Conservation (phyloP, 2,113 vertebrate species). For the Passer montanus region DNA sequence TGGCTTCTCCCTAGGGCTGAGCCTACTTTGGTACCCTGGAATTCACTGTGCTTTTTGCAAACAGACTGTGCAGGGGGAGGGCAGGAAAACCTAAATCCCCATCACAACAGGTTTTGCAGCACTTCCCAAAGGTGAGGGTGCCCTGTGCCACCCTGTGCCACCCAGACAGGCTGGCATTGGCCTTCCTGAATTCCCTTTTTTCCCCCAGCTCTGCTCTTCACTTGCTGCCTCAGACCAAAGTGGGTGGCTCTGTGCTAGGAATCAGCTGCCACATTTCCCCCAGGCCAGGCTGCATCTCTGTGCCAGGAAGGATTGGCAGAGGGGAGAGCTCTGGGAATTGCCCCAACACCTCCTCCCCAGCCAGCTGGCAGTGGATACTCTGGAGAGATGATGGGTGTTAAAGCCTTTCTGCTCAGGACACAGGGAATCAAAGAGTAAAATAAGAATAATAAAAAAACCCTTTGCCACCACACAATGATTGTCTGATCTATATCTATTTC, state of each 20-base stretch:
- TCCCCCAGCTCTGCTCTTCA: not conserved
- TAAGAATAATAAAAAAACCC: not conserved
- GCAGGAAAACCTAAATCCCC: not conserved
- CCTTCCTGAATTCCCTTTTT: not conserved
- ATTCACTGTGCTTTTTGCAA: not conserved
- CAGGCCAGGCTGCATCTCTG: not conserved
- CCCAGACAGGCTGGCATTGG: not conserved
- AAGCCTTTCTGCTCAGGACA: not conserved
- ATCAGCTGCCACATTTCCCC: not conserved
- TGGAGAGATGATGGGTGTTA: not conserved
- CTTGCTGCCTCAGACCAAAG: not conserved
- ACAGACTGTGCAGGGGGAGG: not conserved
- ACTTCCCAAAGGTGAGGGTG: not conserved
- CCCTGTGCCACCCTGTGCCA: not conserved
- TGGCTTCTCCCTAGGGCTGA: not conserved
- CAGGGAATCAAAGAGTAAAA: slow-evolving; percentile 16
- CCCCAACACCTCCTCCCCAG: not conserved
- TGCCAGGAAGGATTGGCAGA: not conserved
- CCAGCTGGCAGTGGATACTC: not conserved
- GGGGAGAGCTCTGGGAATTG: not conserved
- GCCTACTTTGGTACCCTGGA: not conserved
- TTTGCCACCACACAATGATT: not conserved
- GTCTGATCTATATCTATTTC: slow-evolving; percentile 72
- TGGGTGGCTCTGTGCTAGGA: not conserved
- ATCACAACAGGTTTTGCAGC: not conserved